Evolutionary conservation across 2,888 invertebrate species (phyloP), one percentile per base, ranked within the genome.

Genomic region (Tetragnatha montana): DNA sequence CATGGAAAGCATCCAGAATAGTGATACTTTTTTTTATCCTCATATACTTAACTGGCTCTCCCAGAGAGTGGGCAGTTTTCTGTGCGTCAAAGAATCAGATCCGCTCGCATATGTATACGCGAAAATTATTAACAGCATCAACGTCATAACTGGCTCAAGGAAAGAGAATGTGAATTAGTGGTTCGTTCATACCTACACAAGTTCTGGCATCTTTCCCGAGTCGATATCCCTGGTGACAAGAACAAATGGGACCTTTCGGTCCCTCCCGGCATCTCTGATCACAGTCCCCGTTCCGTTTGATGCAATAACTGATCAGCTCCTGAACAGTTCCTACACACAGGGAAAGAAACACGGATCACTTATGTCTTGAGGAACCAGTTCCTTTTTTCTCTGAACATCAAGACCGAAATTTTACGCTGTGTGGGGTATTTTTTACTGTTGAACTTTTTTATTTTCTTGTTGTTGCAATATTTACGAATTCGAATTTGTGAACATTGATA

Each of bases 221-320:
- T 19, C 91, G 91, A 90, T 92, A 94, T 4, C 94, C 94, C 7
- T 92, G 91, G 81, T 92, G 92, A 91, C 94, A 95, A 21, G 93
- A 93, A 92, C 95, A 94, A 69, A 92, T 92, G 91, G 91, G 93
- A 21, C 93, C 93, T 6, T 94, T 94, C n/a, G 92, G 92, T 0
- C 93, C 92, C 91, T 94, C 93, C 88, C 91, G 92, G 91, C 94
- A 94, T 22, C 92, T 91, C 74, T 94, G 93, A 12, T 92, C 92
- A 91, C 94, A 94, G 78, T 93, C 93, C 10, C 93, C 93, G 75
- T 93, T 93, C 7, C 92, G 92, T 6, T 91, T 91, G 10, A 91
- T 90, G 88, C 94, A 94, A 83, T 94, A 81, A 51, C 88, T 91
- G 10, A 88, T 70, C 35, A 90, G 80, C 21, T 90, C 83, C n/a